Conservation (phyloP, 2,113 vertebrate species). For the Malurus alboscapulatus region DNA sequence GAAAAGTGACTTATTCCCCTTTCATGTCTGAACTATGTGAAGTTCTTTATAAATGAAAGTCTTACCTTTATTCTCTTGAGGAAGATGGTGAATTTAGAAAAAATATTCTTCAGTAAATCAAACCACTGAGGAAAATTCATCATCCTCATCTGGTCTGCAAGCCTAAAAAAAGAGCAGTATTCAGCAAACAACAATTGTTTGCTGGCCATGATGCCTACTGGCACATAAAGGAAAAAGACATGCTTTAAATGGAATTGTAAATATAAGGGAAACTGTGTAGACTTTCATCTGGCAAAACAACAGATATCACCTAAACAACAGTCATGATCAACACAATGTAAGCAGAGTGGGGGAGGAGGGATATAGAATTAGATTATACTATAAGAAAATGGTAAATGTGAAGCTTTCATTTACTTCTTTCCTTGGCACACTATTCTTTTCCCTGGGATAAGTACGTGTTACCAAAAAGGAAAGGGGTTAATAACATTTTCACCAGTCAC, state of each 20-base stretch:
- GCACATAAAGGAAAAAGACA: not conserved
- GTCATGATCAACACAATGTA: not conserved
- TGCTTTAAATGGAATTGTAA: not conserved
- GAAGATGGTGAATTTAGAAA: constrained; percentile 89
- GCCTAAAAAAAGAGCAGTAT: constrained; percentile 71
- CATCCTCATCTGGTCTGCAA: constrained; percentile 94
- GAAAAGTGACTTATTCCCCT: not conserved
- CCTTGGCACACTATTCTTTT: not conserved
- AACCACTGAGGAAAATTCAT: constrained; percentile 97
- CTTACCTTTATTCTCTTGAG: constrained; percentile 93
- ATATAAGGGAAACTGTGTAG: not conserved
- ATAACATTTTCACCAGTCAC: not conserved
- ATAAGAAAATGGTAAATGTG: not conserved
- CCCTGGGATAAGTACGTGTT: not conserved
- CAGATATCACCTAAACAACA: not conserved
- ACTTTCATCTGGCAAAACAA: not conserved
- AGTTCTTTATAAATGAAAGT: not conserved
- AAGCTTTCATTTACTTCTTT: not conserved
- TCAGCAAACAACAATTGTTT: not conserved
- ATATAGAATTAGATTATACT: not conserved
- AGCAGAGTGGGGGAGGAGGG: not conserved
- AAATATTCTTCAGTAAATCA: constrained; percentile 86
- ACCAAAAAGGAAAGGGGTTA: not conserved
- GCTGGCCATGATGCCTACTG: not conserved
- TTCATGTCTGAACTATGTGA: not conserved